phyloP scores from a whole-genome alignment of 2,888 invertebrate species.

The Drosophila formosana region DNA sequence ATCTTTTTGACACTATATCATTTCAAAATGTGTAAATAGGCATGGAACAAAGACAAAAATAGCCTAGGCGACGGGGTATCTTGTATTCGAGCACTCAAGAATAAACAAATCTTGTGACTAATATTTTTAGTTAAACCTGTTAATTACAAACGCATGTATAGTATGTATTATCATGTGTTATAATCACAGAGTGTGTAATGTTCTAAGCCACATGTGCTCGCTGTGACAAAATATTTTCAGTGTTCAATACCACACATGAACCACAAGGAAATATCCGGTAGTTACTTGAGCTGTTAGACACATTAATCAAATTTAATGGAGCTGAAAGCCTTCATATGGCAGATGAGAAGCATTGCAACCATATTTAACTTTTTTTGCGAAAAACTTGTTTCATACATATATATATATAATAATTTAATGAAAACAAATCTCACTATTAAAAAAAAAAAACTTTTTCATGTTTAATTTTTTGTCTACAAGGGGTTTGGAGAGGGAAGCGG shows the following conservation, averaged over 20 bases:
- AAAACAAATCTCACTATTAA: too few relatives aligned
- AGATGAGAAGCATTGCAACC: conserved; percentile 65
- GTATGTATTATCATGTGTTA: conserved; percentile 20
- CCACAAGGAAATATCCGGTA: conserved; percentile 2
- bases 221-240: conserved; percentile 23
- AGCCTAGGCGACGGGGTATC: too few relatives aligned
- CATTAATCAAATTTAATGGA: conserved; percentile 64
- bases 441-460: too few relatives aligned
- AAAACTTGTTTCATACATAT: too few relatives aligned
- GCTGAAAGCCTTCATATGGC: conserved; percentile 62
- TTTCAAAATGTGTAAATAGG: too few relatives aligned
- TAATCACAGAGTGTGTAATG: conserved; percentile 35
- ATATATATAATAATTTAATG: too few relatives aligned
- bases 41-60: too few relatives aligned
- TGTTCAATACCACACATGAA: not conserved
- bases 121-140: conserved; percentile 15
- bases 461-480: too few relatives aligned
- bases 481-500: too few relatives aligned
- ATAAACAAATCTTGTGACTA: too few relatives aligned
- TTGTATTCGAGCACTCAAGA: too few relatives aligned
- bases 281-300: conserved; percentile 46
- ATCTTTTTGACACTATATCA: too few relatives aligned
- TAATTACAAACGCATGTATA: conserved; percentile 41
- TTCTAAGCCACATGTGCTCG: conserved; percentile 6
- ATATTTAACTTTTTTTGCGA: conserved; percentile 52